Percentiles rank a stretch among this genome's conserved stretches.
Evolutionary conservation across 1,140 invertebrate genomes (phyloP).

Genomic region (Aphidius ervi): DNA sequence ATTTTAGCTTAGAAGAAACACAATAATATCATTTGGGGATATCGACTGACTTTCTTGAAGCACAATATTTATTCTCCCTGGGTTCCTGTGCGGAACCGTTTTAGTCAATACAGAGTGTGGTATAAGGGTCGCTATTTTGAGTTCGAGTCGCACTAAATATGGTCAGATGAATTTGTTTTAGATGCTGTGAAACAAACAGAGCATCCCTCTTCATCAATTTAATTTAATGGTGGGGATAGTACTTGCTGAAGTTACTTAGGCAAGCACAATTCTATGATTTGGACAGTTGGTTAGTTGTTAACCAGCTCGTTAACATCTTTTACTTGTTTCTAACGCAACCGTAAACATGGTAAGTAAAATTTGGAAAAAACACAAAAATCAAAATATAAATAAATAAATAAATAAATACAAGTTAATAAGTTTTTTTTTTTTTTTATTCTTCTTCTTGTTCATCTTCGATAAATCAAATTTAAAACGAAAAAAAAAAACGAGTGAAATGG

Average conservation of each 20-base stretch:
- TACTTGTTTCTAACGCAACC: slow-evolving; percentile 30
- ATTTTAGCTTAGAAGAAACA: too few species aligned
- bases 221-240: slow-evolving; percentile 40
- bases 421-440: neutral
- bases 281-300: slow-evolving; percentile 51
- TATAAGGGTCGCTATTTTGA: slow-evolving; percentile 45
- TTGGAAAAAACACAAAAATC: slow-evolving; percentile 1
- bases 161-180: slow-evolving; percentile 47
- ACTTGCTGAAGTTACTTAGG: slow-evolving; percentile 51
- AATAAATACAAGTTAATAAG: neutral
- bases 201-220: slow-evolving; percentile 35
- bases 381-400: neutral
- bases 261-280: slow-evolving; percentile 48
- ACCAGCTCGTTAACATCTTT: slow-evolving; percentile 47
- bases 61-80: neutral
- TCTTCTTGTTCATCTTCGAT: too few species aligned
- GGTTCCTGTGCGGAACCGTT: slow-evolving; percentile 36
- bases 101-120: slow-evolving; percentile 36
- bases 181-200: slow-evolving; percentile 37
- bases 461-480: too few species aligned
- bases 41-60: slow-evolving; percentile 5
- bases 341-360: slow-evolving; percentile 44
- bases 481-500: too few species aligned
- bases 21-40: neutral
- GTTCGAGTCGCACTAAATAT: slow-evolving; percentile 52